Base-by-base conservation (phyloP, 1,140 invertebrate genomes). In the Dysdera silvatica region DNA sequence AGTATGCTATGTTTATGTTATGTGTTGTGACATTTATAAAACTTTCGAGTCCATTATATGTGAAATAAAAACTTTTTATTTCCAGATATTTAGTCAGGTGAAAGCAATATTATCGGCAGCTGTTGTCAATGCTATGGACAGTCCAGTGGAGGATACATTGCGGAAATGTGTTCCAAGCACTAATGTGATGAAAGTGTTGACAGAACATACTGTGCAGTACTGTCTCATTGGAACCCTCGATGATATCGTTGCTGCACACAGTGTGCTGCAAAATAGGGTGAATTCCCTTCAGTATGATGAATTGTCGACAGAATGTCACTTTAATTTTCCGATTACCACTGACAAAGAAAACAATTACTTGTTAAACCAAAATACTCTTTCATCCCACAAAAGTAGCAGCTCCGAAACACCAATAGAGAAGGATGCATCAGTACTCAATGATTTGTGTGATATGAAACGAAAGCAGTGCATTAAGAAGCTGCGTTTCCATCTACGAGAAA, bases 51-150 rank as follows among this genome's bases (percentile, higher is more conserved):
- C 48, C 28, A 18, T 18, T 31, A 49, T 28, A 29, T 49, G 29
- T 49, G 26, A 49, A 49, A 49, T n/a, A 0, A 18, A 54, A n/a
- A n/a, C n/a, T n/a, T 55, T 43, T 41, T 23, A 23, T 23, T 31
- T 40, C 26, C 40, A 65, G 62, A 47, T 65, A n/a, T 65, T 49
- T 37, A 58, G 54, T 3, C 54, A 65, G 45, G 62, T 65, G 23
- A 28, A 53, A 47, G 62, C 62, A 12, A 65, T 35, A 3, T 10
- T 65, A 2, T 58, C 54, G n/a, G 4, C 55, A 20, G 40, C 43
- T 28, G 54, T 65, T 3, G 24, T 65, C 3, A 29, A 47, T 28
- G 55, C 55, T 5, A 58, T 65, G n/a, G 48, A 52, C 20, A 49
- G 48, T 3, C 28, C 37, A 29, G 55, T 59, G 4, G 12, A 52